Percentiles rank a stretch among this genome's conserved stretches.
Evolutionary conservation across 2,888 invertebrate genomes (phyloP).

Genomic region (Andrena marginata): DNA sequence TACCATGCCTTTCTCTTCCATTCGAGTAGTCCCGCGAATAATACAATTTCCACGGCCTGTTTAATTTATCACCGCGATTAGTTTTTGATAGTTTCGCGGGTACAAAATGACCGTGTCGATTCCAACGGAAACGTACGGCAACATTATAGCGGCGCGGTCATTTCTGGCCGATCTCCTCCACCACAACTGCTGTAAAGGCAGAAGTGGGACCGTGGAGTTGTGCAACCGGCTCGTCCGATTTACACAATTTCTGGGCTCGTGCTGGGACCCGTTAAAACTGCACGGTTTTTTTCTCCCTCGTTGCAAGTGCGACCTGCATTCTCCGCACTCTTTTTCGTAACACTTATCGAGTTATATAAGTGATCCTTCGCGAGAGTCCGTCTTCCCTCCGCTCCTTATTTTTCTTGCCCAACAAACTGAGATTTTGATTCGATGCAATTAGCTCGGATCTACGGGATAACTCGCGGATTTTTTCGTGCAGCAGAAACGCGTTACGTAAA

Average conservation of each 20-base stretch:
- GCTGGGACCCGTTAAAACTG: slow-evolving; percentile 37
- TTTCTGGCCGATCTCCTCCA: slow-evolving; percentile 45
- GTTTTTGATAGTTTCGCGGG: background rate
- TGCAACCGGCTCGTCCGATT: slow-evolving; percentile 56
- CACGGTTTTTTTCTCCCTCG: slow-evolving; percentile 10
- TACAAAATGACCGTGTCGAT: background rate
- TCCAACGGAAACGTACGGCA: slow-evolving; percentile 34
- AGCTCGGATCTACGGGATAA: background rate
- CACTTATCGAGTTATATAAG: slow-evolving; percentile 41
- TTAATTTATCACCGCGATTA: slow-evolving; percentile 18
- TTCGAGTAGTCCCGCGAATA: background rate
- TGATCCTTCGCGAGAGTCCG: slow-evolving; percentile 11
- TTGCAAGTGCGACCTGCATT: slow-evolving; percentile 39
- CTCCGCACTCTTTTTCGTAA: slow-evolving; percentile 36
- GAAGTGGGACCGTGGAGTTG: slow-evolving; percentile 35
- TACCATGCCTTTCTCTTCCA: background rate
- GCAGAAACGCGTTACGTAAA: slow-evolving; percentile 11
- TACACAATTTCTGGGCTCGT: slow-evolving; percentile 43
- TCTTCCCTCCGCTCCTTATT: slow-evolving; percentile 1
- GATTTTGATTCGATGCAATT: slow-evolving; percentile 13
- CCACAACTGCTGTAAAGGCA: slow-evolving; percentile 19
- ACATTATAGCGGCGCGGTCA: slow-evolving; percentile 41
- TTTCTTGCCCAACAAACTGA: background rate
- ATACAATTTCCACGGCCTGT: slow-evolving; percentile 9
- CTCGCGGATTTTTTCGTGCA: background rate